These are phyloP conservation scores for Drosophila biarmipes DNA, from an alignment of 1,140 invertebrate genomes.

Conservation along the genomic window DNA sequence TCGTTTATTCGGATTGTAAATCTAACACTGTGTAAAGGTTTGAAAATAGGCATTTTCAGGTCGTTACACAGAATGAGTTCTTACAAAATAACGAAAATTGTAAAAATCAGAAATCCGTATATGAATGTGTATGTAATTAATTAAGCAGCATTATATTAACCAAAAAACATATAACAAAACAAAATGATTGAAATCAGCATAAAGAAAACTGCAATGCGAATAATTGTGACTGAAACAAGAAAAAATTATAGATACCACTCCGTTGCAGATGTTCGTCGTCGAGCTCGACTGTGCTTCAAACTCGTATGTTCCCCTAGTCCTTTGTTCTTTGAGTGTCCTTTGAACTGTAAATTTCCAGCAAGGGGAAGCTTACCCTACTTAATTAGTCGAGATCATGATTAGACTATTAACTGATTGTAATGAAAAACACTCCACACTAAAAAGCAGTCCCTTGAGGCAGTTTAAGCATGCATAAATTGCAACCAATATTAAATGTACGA, in stretches of 20 bases:
- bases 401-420: constrained; percentile 40
- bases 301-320: constrained; percentile 19
- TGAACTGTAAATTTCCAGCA: constrained; percentile 50
- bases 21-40: constrained; percentile 52
- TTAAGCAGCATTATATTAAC: constrained; percentile 83
- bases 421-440: constrained; percentile 11
- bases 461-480: constrained; percentile 60
- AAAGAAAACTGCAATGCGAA: constrained; percentile 40
- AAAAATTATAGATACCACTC: constrained; percentile 33
- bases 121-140: constrained; percentile 80
- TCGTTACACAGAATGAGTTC: constrained; percentile 32
- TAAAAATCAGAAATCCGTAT: constrained; percentile 75
- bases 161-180: constrained; percentile 58
- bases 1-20: constrained; percentile 43
- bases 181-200: constrained; percentile 72
- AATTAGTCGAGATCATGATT: constrained; percentile 47
- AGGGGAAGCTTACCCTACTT: constrained; percentile 24
- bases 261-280: constrained; percentile 33
- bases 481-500: constrained; percentile 67
- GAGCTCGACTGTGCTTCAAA: constrained; percentile 61
- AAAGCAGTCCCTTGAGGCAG: constrained; percentile 34
- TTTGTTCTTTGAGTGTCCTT: constrained; percentile 46
- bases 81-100: constrained; percentile 47
- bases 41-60: neutral
- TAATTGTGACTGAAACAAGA: constrained; percentile 54